phyloP scores from a whole-genome alignment of 1,140 invertebrate genomes.

The Laupala kohalensis region DNA sequence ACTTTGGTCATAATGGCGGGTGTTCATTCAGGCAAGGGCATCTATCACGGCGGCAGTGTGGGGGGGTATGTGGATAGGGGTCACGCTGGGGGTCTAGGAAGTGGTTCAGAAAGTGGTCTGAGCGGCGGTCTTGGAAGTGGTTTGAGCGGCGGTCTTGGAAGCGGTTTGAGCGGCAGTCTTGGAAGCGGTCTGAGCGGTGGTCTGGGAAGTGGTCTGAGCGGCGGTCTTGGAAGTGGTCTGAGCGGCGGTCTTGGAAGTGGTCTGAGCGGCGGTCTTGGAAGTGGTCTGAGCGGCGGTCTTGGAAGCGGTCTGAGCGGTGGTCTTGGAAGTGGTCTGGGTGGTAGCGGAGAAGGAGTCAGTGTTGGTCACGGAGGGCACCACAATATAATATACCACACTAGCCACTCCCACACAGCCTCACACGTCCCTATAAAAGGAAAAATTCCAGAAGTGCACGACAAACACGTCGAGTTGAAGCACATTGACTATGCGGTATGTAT shows the following conservation, averaged over 20 bases:
- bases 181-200: no score
- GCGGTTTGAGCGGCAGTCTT: background rate
- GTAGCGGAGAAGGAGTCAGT: background rate
- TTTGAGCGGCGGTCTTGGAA: background rate
- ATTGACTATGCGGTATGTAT: conserved; percentile 21
- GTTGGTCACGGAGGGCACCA: background rate
- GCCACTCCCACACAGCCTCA: conserved; percentile 12
- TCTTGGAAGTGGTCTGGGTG: background rate
- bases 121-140: background rate
- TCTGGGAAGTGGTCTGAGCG: background rate
- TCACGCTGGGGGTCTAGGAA: no score
- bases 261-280: background rate
- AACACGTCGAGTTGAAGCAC: conserved; percentile 17
- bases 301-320: background rate
- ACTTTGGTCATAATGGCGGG: no score
- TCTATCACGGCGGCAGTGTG: no score
- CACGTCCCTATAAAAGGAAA: conserved; percentile 27
- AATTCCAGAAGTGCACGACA: conserved; percentile 18
- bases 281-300: background rate
- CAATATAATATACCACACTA: background rate
- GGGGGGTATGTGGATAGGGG: no score
- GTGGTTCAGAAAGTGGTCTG: no score
- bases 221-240: background rate
- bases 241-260: background rate
- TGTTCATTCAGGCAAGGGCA: no score